Conservation (phyloP, 2,888 invertebrate genomes). For the Schizotus pectinicornis region DNA sequence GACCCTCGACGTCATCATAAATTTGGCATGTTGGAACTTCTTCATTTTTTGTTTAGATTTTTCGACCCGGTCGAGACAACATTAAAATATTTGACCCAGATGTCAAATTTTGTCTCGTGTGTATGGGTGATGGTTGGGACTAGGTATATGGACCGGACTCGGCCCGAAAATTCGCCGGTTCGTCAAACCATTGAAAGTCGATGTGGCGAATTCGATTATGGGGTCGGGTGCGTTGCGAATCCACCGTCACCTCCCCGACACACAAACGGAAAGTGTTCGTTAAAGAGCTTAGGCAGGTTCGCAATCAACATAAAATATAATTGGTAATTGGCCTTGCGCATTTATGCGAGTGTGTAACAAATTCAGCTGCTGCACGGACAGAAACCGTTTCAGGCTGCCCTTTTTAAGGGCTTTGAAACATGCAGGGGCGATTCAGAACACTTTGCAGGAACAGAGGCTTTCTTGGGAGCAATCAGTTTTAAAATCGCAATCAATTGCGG, state of each 20-base stretch:
- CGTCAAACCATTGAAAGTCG: not conserved
- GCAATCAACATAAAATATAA: conserved; percentile 23
- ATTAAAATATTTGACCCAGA: conserved; percentile 27
- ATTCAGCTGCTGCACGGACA: too few relatives aligned
- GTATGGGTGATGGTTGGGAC: too few relatives aligned
- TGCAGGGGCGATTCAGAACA: too few relatives aligned
- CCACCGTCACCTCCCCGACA: too few relatives aligned
- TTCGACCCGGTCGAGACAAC: conserved; percentile 12
- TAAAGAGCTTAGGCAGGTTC: not conserved
- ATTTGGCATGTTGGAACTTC: not conserved
- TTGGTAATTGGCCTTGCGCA: conserved; percentile 13
- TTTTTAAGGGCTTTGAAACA: too few relatives aligned
- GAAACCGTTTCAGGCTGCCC: too few relatives aligned
- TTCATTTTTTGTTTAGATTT: conserved; percentile 11
- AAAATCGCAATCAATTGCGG: too few relatives aligned
- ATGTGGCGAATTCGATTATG: conserved; percentile 15
- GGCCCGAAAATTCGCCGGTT: not conserved
- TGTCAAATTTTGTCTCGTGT: conserved; percentile 13
- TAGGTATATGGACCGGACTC: not conserved
- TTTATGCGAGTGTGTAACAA: not conserved
- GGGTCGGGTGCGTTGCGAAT: conserved; percentile 5
- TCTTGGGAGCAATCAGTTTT: too few relatives aligned
- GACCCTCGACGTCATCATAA: conserved; percentile 2
- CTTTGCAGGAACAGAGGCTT: too few relatives aligned
- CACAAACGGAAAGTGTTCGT: too few relatives aligned